A percentile compares a stretch with the other conserved stretches of the same genome.
phyloP scores from a whole-genome alignment of 2,797 vertebrate genomes.

The Poecilia velifera region DNA sequence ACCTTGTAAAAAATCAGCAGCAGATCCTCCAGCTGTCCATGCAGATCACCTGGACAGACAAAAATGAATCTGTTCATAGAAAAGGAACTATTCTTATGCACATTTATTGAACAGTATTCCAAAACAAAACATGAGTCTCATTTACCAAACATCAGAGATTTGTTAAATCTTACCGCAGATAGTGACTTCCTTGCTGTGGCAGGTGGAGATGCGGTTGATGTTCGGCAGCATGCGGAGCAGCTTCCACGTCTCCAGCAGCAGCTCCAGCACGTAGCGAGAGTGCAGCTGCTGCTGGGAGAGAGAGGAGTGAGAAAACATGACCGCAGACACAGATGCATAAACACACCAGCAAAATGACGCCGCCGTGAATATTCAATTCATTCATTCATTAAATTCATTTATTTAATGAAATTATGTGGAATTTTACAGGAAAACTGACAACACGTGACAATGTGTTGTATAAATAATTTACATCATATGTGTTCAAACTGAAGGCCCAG shows the following conservation, averaged over 20 bases:
- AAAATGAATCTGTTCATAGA: background rate
- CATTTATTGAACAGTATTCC: background rate
- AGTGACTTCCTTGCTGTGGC: slow-evolving; percentile 92
- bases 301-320: slow-evolving; percentile 44
- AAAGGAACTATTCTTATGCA: fast-evolving
- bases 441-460: background rate
- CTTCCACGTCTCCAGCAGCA: slow-evolving; percentile 90
- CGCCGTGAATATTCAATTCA: background rate
- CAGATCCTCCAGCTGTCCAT: slow-evolving; percentile 92
- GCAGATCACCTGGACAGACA: slow-evolving; percentile 87
- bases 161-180: slow-evolving; percentile 87
- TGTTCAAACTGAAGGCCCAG: too few relatives aligned
- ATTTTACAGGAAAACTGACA: background rate
- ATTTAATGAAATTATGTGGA: background rate
- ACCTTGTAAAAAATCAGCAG: slow-evolving; percentile 98
- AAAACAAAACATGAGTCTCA: background rate
- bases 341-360: background rate
- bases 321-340: background rate
- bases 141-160: background rate
- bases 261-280: slow-evolving; percentile 91
- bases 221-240: slow-evolving; percentile 89
- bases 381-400: background rate
- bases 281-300: slow-evolving; percentile 93
- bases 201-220: slow-evolving; percentile 90
- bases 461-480: background rate